Percentiles rank a stretch among this genome's conserved stretches.
Evolutionary conservation across 2,797 vertebrate species (phyloP).

Genomic region (Tenualosa ilisha): DNA sequence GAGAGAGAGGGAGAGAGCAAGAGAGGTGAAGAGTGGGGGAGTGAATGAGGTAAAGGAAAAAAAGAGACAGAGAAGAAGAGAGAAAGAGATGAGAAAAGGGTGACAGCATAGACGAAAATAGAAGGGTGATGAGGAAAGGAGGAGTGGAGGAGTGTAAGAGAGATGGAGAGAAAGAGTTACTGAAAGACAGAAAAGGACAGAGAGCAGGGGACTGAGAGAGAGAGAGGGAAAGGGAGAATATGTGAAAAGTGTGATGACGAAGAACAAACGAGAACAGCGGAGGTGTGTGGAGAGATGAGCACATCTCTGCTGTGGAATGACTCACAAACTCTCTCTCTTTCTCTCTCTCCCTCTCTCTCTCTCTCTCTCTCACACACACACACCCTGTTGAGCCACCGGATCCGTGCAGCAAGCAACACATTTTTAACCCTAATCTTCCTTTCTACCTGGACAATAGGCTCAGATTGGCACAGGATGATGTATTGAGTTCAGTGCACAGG

Average conservation of each 20-base stretch:
- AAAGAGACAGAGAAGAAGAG: background rate
- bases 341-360: too few species aligned
- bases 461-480: background rate
- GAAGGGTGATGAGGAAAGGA: conserved; percentile 3
- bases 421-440: conserved; percentile 5
- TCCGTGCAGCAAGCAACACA: background rate
- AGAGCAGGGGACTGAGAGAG: background rate
- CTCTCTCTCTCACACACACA: background rate
- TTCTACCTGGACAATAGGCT: background rate
- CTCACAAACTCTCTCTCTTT: background rate
- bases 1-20: background rate
- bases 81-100: background rate
- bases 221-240: background rate
- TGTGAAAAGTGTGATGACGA: background rate
- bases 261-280: background rate
- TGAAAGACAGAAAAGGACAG: background rate
- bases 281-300: background rate
- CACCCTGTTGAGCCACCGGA: background rate
- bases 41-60: background rate
- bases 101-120: background rate
- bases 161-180: background rate
- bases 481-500: background rate
- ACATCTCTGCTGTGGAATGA: conserved; percentile 24
- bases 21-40: background rate
- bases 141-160: conserved; percentile 5